Base-by-base conservation (phyloP, 2,797 vertebrate genomes). In the Ambastaia sidthimunki region DNA sequence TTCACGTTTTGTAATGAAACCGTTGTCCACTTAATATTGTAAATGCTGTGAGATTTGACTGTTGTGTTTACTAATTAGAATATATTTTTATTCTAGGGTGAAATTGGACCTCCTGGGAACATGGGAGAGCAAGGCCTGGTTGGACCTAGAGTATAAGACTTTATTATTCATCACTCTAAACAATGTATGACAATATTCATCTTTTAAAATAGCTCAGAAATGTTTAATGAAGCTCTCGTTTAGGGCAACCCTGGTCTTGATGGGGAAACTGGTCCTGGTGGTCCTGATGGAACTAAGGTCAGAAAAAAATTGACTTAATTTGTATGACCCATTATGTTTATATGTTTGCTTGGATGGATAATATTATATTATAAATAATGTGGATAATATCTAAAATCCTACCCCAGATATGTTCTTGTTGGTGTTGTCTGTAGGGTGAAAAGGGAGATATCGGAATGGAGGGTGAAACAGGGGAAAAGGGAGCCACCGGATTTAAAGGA, bases 231-330 rank as follows among this genome's bases (percentile, higher is more conserved):
- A 79, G 34, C 69, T 90, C 21, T 84, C 3, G 81, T 23, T 73
- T 87, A 99, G 97, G 97, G 97, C 12, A 95, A 98, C 21, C 78
- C 91, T 0, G 97, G 97, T 59, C 90, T 95, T 15, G 95, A 96
- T 83, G 97, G 96, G 21, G 97, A 99, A 84, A 85, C 82, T 1
- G 97, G 97, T 37, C 84, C 84, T 4, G 80, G 85, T 0, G 97
- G 97, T 76, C 93, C 93, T 0, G 95, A 98, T 0, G 97, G 96
- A 63, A 77, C 93, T 76, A 97, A 97, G 96, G 97, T 96, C 87
- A 92, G 92, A 83, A 67, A 70, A 47, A 57, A 16, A 4, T 54
- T 16, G 31, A 31, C 31, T 31, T 31, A 31, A 2, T 31, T 31
- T 31, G 4, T 31, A 31, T 2, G 31, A 31, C 4, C n/a, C n/a